Conservation (phyloP, 2,797 vertebrate genomes). For the Pangasius djambal region DNA sequence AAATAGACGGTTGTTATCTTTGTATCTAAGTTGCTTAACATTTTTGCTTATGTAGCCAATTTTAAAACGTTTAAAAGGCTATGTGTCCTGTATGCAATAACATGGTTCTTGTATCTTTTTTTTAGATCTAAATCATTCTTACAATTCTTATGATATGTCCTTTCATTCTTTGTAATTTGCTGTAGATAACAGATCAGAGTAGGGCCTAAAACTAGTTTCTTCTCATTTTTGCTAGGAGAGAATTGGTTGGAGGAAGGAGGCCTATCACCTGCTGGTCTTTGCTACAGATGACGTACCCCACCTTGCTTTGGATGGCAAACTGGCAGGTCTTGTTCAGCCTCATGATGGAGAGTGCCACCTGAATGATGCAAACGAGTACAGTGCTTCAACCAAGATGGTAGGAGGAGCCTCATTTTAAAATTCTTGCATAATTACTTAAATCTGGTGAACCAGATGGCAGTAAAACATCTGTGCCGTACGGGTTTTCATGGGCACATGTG, state of each 20-base stretch:
- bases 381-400: slow-evolving; percentile 88
- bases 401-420: slow-evolving; percentile 53
- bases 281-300: slow-evolving; percentile 94
- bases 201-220: not conserved
- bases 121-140: not conserved
- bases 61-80: not conserved
- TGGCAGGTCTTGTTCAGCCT: slow-evolving; percentile 92
- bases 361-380: slow-evolving; percentile 88
- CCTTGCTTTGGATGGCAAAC: slow-evolving; percentile 91
- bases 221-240: slow-evolving; percentile 76
- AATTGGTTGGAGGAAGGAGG: slow-evolving; percentile 96
- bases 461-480: not conserved
- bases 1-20: not conserved
- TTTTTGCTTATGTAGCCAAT: not conserved
- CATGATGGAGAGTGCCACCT: slow-evolving; percentile 94
- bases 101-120: not conserved
- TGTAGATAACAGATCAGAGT: not conserved
- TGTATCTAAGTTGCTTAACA: not conserved
- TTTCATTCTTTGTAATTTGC: not conserved
- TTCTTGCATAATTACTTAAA: not conserved
- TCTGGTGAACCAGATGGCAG: not conserved
- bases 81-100: not conserved
- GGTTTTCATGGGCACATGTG: not conserved
- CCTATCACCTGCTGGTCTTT: slow-evolving; percentile 92
- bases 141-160: not conserved